A percentile compares a stretch with the other conserved stretches of the same genome.
Evolutionary conservation across 2,113 vertebrate genomes (phyloP).

Genomic region (Equus przewalskii): DNA sequence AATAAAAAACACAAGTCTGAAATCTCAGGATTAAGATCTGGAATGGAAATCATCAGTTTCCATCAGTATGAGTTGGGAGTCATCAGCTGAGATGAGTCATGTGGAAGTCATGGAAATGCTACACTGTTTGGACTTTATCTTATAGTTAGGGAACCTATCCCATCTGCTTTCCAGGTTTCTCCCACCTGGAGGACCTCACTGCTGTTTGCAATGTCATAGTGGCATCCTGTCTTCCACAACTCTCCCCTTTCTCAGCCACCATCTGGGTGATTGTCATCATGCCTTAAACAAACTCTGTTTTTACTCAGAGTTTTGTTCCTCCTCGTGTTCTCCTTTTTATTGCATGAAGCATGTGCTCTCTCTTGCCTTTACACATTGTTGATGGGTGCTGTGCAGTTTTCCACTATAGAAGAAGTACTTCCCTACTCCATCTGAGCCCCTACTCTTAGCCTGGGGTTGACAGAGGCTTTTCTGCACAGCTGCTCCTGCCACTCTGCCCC

Average conservation of each 20-base stretch:
- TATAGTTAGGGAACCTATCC: not conserved
- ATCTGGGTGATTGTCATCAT: not conserved
- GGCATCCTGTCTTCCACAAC: not conserved
- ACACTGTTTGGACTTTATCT: not conserved
- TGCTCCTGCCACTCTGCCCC: not conserved
- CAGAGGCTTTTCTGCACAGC: not conserved
- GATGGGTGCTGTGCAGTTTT: not conserved
- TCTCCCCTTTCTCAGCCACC: not conserved
- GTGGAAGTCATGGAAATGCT: not conserved
- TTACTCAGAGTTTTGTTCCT: conserved; percentile 10
- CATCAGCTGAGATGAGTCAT: not conserved
- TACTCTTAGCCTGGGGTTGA: not conserved
- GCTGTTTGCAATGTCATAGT: fast-evolving
- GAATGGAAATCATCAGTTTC: not conserved
- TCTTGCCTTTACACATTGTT: not conserved
- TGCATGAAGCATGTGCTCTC: not conserved
- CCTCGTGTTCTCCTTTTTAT: not conserved
- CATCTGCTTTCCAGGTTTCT: not conserved
- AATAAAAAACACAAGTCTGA: not conserved
- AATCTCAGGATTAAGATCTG: not conserved
- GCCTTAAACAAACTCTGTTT: conserved; percentile 9
- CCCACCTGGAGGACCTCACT: not conserved
- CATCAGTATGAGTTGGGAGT: not conserved
- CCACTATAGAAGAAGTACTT: not conserved
- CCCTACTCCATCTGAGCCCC: not conserved